These are phyloP conservation scores for Brassicogethes aeneus DNA, from an alignment of 2,888 invertebrate genomes.

Conservation along the genomic window DNA sequence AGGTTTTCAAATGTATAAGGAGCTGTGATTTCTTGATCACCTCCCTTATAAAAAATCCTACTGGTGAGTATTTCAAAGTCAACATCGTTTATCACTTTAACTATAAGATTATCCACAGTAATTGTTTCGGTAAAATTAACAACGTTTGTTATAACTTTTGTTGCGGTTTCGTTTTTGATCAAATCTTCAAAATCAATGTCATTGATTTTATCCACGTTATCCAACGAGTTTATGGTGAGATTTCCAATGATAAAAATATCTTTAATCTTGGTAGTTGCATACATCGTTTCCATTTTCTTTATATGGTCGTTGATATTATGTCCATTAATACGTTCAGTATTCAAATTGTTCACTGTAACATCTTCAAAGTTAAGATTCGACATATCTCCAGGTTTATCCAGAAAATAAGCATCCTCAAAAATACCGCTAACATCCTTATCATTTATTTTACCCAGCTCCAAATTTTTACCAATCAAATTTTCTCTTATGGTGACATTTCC, in stretches of 20 bases:
- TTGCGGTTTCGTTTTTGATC: constrained; percentile 12
- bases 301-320: constrained; percentile 22
- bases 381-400: constrained; percentile 13
- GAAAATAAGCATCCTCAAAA: constrained; percentile 18
- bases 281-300: constrained; percentile 19
- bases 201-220: constrained; percentile 23
- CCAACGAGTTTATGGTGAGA: constrained; percentile 17
- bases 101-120: constrained; percentile 24
- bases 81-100: constrained; percentile 26
- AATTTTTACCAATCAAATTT: constrained; percentile 16
- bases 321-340: constrained; percentile 21
- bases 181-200: constrained; percentile 18
- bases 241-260: constrained; percentile 24
- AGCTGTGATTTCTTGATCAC: constrained; percentile 26
- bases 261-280: constrained; percentile 17
- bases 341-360: constrained; percentile 21
- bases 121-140: too few species aligned
- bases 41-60: constrained; percentile 25
- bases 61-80: constrained; percentile 23
- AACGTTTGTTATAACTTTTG: too few species aligned
- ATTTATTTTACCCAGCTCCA: constrained; percentile 18
- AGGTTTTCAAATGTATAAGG: constrained; percentile 26
- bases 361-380: not conserved
- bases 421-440: constrained; percentile 19
- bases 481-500: constrained; percentile 22